Evolutionary conservation across 2,888 invertebrate species (phyloP).

Genomic region (Plusia festucae): DNA sequence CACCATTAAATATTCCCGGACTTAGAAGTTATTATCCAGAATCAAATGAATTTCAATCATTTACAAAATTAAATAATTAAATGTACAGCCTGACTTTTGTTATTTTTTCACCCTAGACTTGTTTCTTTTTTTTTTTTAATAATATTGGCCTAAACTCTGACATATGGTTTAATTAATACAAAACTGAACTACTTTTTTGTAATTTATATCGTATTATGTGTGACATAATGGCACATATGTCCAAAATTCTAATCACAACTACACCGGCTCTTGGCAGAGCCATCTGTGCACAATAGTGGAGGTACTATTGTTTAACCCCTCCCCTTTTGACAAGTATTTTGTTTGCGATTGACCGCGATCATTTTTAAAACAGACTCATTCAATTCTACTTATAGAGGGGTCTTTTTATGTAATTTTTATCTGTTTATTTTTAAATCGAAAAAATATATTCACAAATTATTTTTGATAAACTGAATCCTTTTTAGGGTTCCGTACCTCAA

Average conservation of each 20-base stretch:
- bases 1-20: too few relatives aligned
- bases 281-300: constrained; percentile 78
- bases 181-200: constrained; percentile 30
- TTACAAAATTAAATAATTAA: too few relatives aligned
- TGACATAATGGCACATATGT: constrained; percentile 62
- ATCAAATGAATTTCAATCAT: too few relatives aligned
- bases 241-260: constrained; percentile 57
- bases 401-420: neutral
- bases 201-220: constrained; percentile 48
- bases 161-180: constrained; percentile 35
- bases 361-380: constrained; percentile 22
- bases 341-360: constrained; percentile 55
- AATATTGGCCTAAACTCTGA: neutral
- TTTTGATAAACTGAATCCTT: too few relatives aligned
- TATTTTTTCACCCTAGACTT: too few relatives aligned
- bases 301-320: constrained; percentile 52
- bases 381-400: constrained; percentile 22
- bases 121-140: too few relatives aligned
- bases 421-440: neutral
- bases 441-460: too few relatives aligned
- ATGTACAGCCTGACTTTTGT: too few relatives aligned
- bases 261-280: constrained; percentile 61
- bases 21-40: too few relatives aligned
- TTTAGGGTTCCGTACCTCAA: too few relatives aligned
- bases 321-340: constrained; percentile 64